A percentile compares a stretch with the other conserved stretches of the same genome.
Conservation (phyloP, 2,888 invertebrate genomes). For the Plebejus anna region DNA sequence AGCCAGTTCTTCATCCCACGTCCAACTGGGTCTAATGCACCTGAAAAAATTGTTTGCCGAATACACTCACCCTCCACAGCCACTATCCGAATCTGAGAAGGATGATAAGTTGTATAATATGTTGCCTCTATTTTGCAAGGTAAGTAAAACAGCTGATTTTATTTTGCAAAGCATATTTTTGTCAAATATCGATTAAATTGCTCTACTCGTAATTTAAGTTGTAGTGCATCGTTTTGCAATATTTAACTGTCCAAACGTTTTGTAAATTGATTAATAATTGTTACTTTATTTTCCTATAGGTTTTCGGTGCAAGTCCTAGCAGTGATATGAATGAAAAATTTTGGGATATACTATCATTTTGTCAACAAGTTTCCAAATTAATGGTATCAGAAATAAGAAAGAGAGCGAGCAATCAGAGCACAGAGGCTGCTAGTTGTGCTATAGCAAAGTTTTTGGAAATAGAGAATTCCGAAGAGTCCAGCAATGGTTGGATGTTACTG, state of each 20-base stretch:
- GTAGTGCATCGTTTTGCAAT: neutral
- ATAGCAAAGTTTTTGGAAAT: conserved; percentile 98
- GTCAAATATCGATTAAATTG: neutral
- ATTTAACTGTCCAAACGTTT: neutral
- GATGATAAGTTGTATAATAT: conserved; percentile 98
- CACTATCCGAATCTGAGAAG: conserved; percentile 88
- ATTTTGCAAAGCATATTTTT: neutral
- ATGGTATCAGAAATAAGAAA: conserved; percentile 98
- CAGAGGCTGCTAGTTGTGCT: conserved; percentile 96
- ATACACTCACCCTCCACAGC: conserved; percentile 93
- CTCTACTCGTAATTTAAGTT: neutral
- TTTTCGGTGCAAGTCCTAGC: conserved; percentile 95
- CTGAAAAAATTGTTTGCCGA: conserved; percentile 97
- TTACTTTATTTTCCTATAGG: conserved; percentile 78
- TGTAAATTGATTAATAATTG: neutral
- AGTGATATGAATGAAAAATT: conserved; percentile 98
- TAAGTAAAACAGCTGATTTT: conserved; percentile 52
- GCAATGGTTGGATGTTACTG: conserved; percentile 97
- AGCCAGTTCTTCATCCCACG: conserved; percentile 84
- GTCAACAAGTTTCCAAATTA: conserved; percentile 94
- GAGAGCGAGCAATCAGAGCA: conserved; percentile 97
- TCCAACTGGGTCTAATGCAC: conserved; percentile 96
- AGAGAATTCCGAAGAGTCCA: conserved; percentile 95
- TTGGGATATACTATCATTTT: conserved; percentile 96
- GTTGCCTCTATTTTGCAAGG: conserved; percentile 98